Percentiles rank a stretch among this genome's conserved stretches.
phyloP scores from a whole-genome alignment of 2,888 invertebrate genomes.

The Odontocolon sp. region DNA sequence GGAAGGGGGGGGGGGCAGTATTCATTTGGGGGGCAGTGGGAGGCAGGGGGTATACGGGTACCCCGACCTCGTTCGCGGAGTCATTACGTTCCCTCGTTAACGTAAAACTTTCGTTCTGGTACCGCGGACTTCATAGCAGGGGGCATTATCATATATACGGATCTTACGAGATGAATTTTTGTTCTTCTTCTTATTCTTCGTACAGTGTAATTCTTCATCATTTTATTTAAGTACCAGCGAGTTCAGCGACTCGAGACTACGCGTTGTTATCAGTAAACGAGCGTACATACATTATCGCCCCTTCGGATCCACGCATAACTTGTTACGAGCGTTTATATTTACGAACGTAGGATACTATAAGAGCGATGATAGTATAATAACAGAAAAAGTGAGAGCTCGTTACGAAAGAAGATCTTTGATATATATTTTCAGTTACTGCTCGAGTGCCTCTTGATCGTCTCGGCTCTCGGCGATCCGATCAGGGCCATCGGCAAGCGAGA shows the following conservation, averaged over 20 bases:
- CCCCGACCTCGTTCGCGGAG: conserved; percentile 55
- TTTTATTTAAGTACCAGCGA: conserved; percentile 5
- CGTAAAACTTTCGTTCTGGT: conserved; percentile 61
- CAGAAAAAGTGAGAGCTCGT: neutral
- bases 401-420: conserved; percentile 25
- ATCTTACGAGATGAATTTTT: conserved; percentile 25
- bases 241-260: conserved; percentile 38
- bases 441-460: conserved; percentile 83
- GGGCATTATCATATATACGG: conserved; percentile 10
- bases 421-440: conserved; percentile 83
- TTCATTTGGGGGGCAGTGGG: neutral
- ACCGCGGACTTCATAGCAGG: conserved; percentile 17
- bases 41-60: conserved; percentile 38
- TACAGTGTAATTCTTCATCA: neutral
- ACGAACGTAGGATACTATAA: neutral
- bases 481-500: conserved; percentile 73
- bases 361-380: neutral
- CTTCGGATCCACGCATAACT: conserved; percentile 38
- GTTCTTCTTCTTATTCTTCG: conserved; percentile 1
- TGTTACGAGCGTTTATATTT: conserved; percentile 11
- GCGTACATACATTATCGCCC: conserved; percentile 1
- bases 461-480: conserved; percentile 77
- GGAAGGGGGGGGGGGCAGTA: no score
- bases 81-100: conserved; percentile 57
- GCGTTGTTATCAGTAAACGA: neutral